Evolutionary conservation across 2,888 invertebrate genomes (phyloP).

Genomic region (Apodemia duryi): DNA sequence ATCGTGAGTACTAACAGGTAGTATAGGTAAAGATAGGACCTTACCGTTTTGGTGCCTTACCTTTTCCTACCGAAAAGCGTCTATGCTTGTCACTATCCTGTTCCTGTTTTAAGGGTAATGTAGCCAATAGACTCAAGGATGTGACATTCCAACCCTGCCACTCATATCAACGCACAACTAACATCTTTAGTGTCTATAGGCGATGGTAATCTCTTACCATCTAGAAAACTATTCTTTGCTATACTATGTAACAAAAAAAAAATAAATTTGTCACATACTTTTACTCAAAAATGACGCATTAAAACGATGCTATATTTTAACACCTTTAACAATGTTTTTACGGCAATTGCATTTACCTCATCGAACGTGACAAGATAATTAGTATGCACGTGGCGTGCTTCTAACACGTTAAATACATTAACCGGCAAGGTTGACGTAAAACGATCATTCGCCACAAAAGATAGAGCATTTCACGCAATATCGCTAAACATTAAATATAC

Average conservation of each 20-base stretch:
- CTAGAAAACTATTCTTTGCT: too few relatives aligned
- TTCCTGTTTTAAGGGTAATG: too few relatives aligned
- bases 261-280: background rate
- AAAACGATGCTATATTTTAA: background rate
- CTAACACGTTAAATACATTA: constrained; percentile 42
- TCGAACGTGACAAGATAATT: constrained; percentile 41
- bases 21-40: background rate
- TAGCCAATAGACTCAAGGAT: too few relatives aligned
- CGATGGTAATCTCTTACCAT: too few relatives aligned
- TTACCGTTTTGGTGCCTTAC: too few relatives aligned
- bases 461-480: constrained; percentile 49
- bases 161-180: too few relatives aligned
- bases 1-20: too few relatives aligned
- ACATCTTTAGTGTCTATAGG: too few relatives aligned
- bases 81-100: too few relatives aligned
- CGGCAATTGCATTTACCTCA: background rate
- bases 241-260: too few relatives aligned
- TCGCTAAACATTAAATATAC: constrained; percentile 56
- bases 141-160: too few relatives aligned
- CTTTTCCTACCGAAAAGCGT: too few relatives aligned
- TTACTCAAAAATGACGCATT: background rate
- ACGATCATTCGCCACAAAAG: constrained; percentile 39
- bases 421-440: constrained; percentile 47
- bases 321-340: constrained; percentile 14
- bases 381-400: constrained; percentile 35